phyloP scores from a whole-genome alignment of 2,888 invertebrate species.

The Crematogaster levior region DNA sequence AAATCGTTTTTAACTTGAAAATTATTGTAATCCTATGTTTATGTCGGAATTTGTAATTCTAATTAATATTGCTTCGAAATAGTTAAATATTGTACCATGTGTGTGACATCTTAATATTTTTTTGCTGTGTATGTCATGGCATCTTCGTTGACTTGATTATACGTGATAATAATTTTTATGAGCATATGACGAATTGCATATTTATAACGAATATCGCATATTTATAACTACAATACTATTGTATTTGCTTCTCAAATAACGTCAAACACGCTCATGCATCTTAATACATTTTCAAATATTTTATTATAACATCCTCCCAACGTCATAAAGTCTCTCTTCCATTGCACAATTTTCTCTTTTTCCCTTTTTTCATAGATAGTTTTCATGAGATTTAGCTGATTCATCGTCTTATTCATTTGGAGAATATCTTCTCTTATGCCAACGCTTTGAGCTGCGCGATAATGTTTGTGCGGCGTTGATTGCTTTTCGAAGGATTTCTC shows the following conservation, averaged over 20 bases:
- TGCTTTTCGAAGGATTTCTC: slow-evolving; percentile 49
- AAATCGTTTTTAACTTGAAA: not conserved
- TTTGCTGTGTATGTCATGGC: not conserved
- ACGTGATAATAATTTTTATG: not conserved
- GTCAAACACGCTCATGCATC: not conserved
- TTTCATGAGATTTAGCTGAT: slow-evolving; percentile 42
- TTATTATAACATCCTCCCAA: not conserved
- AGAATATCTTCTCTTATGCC: slow-evolving; percentile 69
- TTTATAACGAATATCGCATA: too few species aligned
- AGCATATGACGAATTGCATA: too few species aligned
- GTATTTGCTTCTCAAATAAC: not conserved
- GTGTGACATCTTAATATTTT: not conserved
- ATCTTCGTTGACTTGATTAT: not conserved
- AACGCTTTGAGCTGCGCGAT: slow-evolving; percentile 59
- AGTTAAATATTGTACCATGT: not conserved
- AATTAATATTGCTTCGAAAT: not conserved
- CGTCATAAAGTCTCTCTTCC: not conserved
- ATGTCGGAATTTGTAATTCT: not conserved
- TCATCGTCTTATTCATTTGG: slow-evolving; percentile 60
- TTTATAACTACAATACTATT: not conserved
- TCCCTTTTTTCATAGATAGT: slow-evolving; percentile 42
- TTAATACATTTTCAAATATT: slow-evolving; percentile 14
- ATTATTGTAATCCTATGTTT: not conserved
- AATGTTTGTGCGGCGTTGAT: slow-evolving; percentile 71
- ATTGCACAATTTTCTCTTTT: not conserved